Evolutionary conservation across 2,888 invertebrate species (phyloP).

Genomic region (Apotomis betuletana): DNA sequence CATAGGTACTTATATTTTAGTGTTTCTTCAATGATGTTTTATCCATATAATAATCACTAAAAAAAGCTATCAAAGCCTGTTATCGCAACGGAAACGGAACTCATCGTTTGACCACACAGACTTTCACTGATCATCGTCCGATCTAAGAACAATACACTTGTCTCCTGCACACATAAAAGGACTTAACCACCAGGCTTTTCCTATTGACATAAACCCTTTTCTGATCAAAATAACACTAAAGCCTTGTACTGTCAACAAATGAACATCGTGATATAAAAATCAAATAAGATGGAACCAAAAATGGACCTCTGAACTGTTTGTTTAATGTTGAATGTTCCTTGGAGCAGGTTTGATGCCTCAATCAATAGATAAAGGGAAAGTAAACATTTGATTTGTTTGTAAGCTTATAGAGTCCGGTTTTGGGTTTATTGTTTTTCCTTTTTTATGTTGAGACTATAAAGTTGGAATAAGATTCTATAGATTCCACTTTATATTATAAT

Average conservation of each 20-base stretch:
- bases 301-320: not conserved
- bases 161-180: not conserved
- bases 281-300: not conserved
- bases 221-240: too few relatives aligned
- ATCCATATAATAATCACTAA: too few relatives aligned
- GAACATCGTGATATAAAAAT: conserved; percentile 25
- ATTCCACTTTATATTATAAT: not conserved
- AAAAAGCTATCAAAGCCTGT: not conserved
- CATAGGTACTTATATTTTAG: too few relatives aligned
- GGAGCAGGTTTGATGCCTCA: not conserved
- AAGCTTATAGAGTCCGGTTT: conserved; percentile 8
- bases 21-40: too few relatives aligned
- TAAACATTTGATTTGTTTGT: conserved; percentile 22
- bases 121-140: conserved; percentile 15
- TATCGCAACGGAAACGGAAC: not conserved
- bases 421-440: not conserved
- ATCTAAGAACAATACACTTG: conserved; percentile 12
- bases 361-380: conserved; percentile 28
- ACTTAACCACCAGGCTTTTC: not conserved
- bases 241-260: conserved; percentile 22
- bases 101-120: not conserved
- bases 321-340: conserved; percentile 1
- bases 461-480: not conserved
- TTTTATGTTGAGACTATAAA: not conserved
- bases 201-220: not conserved